phyloP scores from a whole-genome alignment of 2,113 vertebrate species.

The Emydocephalus ijimae region DNA sequence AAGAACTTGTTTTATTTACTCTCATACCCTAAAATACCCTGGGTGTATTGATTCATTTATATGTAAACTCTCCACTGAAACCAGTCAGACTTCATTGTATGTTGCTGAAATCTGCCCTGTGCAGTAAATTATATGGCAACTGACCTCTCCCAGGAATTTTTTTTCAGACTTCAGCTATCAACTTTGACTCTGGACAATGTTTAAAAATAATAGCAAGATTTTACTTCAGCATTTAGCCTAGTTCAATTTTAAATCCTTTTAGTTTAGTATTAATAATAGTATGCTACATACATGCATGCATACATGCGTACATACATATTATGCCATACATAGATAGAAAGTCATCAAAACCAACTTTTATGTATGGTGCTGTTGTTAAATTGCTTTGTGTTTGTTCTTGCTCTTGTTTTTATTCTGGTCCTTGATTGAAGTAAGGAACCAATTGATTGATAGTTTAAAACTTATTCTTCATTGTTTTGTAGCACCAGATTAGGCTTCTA shows the following conservation, averaged over 20 bases:
- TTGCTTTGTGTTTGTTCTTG: not conserved
- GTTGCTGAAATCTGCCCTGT: not conserved
- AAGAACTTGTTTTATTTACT: not conserved
- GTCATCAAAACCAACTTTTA: not conserved
- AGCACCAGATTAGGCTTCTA: not conserved
- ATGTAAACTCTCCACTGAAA: not conserved
- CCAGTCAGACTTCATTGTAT: not conserved
- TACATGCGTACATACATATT: not conserved
- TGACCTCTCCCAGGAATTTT: not conserved
- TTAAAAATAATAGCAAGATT: not conserved
- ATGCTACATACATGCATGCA: not conserved
- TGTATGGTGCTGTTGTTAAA: not conserved
- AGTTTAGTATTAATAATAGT: not conserved
- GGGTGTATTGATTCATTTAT: not conserved
- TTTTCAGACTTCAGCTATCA: not conserved
- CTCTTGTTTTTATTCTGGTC: not conserved
- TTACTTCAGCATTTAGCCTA: not conserved
- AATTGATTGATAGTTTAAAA: not conserved
- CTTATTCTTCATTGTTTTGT: not conserved
- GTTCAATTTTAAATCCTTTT: not conserved
- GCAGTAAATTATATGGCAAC: not conserved
- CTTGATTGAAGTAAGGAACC: not conserved
- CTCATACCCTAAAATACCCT: not conserved
- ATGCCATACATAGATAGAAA: not conserved
- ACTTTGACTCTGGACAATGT: not conserved